Evolutionary conservation across 53 echinoderm and acorn worm species (phyloP).

Genomic region (Arbacia lixula): DNA sequence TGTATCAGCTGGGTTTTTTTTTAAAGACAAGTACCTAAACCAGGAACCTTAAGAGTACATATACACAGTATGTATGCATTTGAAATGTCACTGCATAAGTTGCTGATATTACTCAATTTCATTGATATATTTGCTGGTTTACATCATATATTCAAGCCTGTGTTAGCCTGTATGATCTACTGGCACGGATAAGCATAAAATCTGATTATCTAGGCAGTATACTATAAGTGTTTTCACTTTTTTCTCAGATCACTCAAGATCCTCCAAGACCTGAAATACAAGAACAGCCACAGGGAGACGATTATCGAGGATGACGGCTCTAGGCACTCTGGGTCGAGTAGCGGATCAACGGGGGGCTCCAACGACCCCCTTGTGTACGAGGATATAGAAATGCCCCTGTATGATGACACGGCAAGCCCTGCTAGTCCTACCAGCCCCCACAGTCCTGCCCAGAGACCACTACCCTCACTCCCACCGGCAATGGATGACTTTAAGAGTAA

Average conservation of each 20-base stretch:
- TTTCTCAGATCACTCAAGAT: constrained; percentile 79
- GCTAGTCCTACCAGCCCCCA: not conserved
- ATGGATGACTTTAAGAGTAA: constrained; percentile 24
- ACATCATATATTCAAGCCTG: too few species aligned
- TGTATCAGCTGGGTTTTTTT: too few species aligned
- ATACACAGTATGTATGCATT: too few species aligned
- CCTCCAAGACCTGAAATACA: constrained; percentile 73
- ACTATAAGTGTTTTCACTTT: too few species aligned
- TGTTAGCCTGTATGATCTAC: too few species aligned
- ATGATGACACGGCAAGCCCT: constrained; percentile 57
- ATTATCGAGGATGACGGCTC: constrained; percentile 49
- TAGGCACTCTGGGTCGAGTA: constrained; percentile 33
- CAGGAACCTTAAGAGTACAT: too few species aligned
- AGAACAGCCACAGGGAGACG: constrained; percentile 45
- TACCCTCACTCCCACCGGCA: constrained; percentile 17
- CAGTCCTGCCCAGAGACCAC: constrained; percentile 18
- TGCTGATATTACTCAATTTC: too few species aligned
- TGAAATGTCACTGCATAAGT: too few species aligned
- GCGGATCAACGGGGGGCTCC: not conserved
- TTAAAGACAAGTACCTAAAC: too few species aligned
- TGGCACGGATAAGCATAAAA: too few species aligned
- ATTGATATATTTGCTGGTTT: too few species aligned
- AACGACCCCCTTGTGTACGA: constrained; percentile 74
- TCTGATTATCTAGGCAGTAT: too few species aligned
- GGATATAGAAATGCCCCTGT: constrained; percentile 79